A percentile compares a stretch with the other conserved stretches of the same genome.
phyloP scores from a whole-genome alignment of 2,113 vertebrate species.

The Coryphaenoides rupestris region DNA sequence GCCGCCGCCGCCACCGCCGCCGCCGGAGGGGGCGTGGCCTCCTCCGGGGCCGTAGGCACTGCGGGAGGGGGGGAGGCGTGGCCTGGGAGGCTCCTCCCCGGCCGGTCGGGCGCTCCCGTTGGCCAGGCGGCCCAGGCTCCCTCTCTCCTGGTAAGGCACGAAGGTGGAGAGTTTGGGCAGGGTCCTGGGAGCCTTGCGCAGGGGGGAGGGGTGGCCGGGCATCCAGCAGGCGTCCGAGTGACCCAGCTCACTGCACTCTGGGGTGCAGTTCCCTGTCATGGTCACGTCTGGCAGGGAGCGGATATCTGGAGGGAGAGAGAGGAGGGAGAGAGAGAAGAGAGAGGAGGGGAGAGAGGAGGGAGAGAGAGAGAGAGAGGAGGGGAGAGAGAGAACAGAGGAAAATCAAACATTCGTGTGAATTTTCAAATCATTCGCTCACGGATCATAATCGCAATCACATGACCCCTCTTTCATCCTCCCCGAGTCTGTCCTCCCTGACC shows the following conservation, averaged over 20 bases:
- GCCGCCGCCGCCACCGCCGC: conserved; percentile 82
- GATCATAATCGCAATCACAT: too few relatives aligned
- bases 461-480: too few relatives aligned
- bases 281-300: conserved; percentile 96
- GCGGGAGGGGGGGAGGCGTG: conserved; percentile 94
- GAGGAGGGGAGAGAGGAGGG: too few relatives aligned
- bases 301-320: conserved; percentile 77
- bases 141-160: conserved; percentile 99
- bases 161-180: conserved; percentile 99
- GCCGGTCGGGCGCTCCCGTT: conserved; percentile 91
- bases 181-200: conserved; percentile 92
- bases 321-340: conserved; percentile 3
- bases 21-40: conserved; percentile 70
- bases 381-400: too few relatives aligned
- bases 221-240: conserved; percentile 99
- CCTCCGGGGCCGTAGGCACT: conserved; percentile 83
- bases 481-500: too few relatives aligned
- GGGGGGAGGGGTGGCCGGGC: conserved; percentile 94
- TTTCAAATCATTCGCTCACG: too few relatives aligned
- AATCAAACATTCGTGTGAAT: too few relatives aligned
- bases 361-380: too few relatives aligned
- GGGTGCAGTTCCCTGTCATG: conserved; percentile 98
- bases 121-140: conserved; percentile 93
- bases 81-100: conserved; percentile 83
- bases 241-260: conserved; percentile 95